Percentiles rank a stretch among this genome's conserved stretches.
Evolutionary conservation across 1,140 invertebrate genomes (phyloP).

Genomic region (Geopemphigus sp.): DNA sequence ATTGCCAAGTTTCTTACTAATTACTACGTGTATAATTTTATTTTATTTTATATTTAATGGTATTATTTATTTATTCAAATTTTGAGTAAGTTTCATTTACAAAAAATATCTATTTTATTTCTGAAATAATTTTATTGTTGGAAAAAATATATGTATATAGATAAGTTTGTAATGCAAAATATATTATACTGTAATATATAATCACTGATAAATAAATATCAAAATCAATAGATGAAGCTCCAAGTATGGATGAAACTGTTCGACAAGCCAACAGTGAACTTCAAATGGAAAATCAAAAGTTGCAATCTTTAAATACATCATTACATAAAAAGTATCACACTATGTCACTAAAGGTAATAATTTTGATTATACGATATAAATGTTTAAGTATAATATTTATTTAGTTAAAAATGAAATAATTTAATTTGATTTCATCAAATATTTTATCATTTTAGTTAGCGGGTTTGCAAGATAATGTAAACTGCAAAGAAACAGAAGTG

Average conservation of each 20-base stretch:
- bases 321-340: slow-evolving; percentile 92
- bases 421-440: background rate
- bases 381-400: background rate
- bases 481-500: slow-evolving; percentile 87
- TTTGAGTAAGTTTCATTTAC: too few relatives aligned
- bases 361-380: background rate
- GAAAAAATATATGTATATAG: too few relatives aligned
- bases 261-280: slow-evolving; percentile 80
- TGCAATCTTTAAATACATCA: slow-evolving; percentile 88
- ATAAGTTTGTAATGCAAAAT: too few relatives aligned
- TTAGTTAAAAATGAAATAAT: slow-evolving; percentile 38
- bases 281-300: slow-evolving; percentile 84
- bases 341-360: slow-evolving; percentile 75
- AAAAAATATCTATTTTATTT: background rate
- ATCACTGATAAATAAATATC: background rate
- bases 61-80: too few relatives aligned
- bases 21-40: too few relatives aligned
- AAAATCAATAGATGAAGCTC: slow-evolving; percentile 57
- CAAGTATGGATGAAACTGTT: slow-evolving; percentile 76
- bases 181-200: background rate
- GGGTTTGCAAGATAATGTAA: slow-evolving; percentile 86
- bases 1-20: too few relatives aligned
- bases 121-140: background rate
- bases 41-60: too few relatives aligned
- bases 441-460: slow-evolving; percentile 64